These are phyloP conservation scores for Contarinia nasturtii DNA, from an alignment of 1,140 invertebrate species.

Conservation along the genomic window DNA sequence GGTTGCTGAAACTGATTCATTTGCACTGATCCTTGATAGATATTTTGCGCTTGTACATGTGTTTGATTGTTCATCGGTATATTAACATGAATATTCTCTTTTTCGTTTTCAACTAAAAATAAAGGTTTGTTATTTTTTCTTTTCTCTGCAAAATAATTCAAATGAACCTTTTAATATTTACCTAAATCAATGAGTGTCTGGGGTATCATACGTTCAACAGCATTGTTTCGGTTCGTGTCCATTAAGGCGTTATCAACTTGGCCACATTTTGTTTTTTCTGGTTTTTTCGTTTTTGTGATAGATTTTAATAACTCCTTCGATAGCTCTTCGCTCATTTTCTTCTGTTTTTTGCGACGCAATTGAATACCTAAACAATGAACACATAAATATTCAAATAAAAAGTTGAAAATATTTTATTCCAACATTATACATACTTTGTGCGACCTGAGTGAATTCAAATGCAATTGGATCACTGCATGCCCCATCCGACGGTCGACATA, in stretches of 20 bases:
- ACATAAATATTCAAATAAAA: not conserved
- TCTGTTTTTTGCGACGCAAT: not conserved
- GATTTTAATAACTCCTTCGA: not conserved
- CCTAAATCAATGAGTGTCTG: too few species aligned
- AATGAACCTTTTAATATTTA: too few species aligned
- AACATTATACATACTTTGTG: constrained; percentile 71
- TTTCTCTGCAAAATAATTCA: too few species aligned
- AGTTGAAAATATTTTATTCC: not conserved
- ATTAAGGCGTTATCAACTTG: constrained; percentile 3
- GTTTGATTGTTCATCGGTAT: too few species aligned
- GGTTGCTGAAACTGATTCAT: too few species aligned
- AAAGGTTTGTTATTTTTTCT: not conserved
- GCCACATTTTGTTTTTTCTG: not conserved
- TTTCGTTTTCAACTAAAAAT: not conserved
- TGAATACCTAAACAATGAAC: not conserved
- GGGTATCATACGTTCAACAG: too few species aligned
- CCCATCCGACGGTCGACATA: constrained; percentile 67
- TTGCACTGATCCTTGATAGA: too few species aligned
- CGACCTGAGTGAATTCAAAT: constrained; percentile 68
- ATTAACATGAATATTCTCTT: too few species aligned
- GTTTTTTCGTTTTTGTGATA: not conserved
- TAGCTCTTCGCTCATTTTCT: not conserved
- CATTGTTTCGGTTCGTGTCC: too few species aligned
- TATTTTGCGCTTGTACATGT: too few species aligned
- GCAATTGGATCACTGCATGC: constrained; percentile 60